Base-by-base conservation (phyloP, 1,140 invertebrate genomes). In the Diuraphis noxia region DNA sequence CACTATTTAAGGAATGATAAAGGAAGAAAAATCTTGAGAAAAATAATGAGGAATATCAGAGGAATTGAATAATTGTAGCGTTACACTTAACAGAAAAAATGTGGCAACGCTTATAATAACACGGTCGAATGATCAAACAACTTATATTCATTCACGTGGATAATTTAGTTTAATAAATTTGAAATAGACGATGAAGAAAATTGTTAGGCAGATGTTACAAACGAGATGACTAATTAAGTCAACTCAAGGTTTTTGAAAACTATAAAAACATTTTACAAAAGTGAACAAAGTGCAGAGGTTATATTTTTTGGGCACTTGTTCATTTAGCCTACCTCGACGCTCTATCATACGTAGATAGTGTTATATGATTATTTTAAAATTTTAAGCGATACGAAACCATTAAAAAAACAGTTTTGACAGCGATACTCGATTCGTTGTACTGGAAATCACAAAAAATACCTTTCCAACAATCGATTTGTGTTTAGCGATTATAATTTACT, bases 101-200 rank as follows among this genome's bases (percentile, higher is more conserved):
- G 38, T 43, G 52, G 49, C 10, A 40, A 5, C 38, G 25, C 30
- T 72, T 38, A n/a, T n/a, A 72, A 88, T 88, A 88, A 88, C 38
- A 88, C 41, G 52, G 87, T 40, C 52, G 36, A n/a, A 30, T 41
- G 23, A 72, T 88, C 56, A 63, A n/a, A 88, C 23, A 72, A 88
- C 10, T 72, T 88, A 23, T n/a, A 38, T 30, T 36, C 86, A 23
- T 72, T 88, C 52, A 40, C 49, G 52, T 41, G 63, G 5, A 49
- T 49, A 21, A 86, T 86, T 86, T 86, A 36, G 34, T 86, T 49
- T 86, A 86, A 86, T 36, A 34, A 36, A 86, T 86, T 86, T 86
- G n/a, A 86, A 86, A 86, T 52, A 34, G 34, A 49, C 34, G 30
- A 49, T 9, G 19, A 49, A 46, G 17, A 85, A 41, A 34, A 49